Base-by-base conservation (phyloP, 2,888 invertebrate species). In the Zeuzera pyrina region DNA sequence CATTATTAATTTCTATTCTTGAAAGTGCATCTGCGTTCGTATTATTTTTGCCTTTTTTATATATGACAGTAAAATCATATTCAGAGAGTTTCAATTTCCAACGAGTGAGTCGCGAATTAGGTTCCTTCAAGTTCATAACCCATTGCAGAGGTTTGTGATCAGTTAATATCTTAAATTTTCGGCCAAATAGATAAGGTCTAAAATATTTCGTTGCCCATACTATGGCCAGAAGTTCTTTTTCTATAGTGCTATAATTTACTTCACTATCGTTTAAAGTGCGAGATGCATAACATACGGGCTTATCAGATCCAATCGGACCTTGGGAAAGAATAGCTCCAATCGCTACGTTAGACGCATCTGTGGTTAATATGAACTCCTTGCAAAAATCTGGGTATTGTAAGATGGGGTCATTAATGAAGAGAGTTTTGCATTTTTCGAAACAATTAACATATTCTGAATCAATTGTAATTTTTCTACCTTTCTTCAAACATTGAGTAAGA, bases 41-140 rank as follows among this genome's bases (percentile, higher is more conserved):
- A 12, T 42, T 42, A 3, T 15, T 11, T 14, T 42, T 42, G 2
- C 13, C 1, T 43, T 31, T 3, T n/a, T n/a, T n/a, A n/a, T n/a
- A n/a, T n/a, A n/a, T n/a, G n/a, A n/a, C n/a, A n/a, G 41, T 28
- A 19, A 39, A 49, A 12, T 46, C 34, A 19, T 49, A 49, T 36
- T 53, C 45, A 11, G 30, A 25, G n/a, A 48, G 11, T 14, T 39
- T n/a, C n/a, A n/a, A 41, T n/a, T 40, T 14, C 48, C 49, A 48
- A 5, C 49, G 23, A 1, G 45, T 51, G 1, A 52, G 29, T 10
- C 41, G 36, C 3, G 45, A 40, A 25, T 42, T 41, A 0, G 45
- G 43, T 6, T 48, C 42, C 16, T 43, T 43, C 11, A 40, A 5
- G n/a, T 15, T 36, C 29, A 36, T 35, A 7, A 42, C 3, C 42